Evolutionary conservation across 1,140 invertebrate genomes (phyloP).

Genomic region (Metaphire vulgaris): DNA sequence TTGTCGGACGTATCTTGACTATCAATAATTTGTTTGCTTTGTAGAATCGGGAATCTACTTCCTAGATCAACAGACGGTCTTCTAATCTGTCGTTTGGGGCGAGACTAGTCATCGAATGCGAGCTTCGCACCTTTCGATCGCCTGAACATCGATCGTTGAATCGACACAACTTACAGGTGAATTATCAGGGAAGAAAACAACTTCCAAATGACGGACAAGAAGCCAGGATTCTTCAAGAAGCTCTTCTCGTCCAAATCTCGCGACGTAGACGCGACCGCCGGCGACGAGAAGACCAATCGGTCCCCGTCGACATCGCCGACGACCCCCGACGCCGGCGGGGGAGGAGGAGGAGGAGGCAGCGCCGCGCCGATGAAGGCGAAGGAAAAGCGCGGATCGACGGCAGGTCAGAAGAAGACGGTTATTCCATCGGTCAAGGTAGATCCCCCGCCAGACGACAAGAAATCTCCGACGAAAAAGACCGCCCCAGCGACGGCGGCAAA

Average conservation of each 20-base stretch:
- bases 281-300: background rate
- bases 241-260: background rate
- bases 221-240: background rate
- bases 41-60: too few relatives aligned
- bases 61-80: too few relatives aligned
- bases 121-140: too few relatives aligned
- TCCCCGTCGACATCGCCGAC: background rate
- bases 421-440: slow-evolving; percentile 1
- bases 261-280: background rate
- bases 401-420: background rate
- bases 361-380: background rate
- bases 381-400: background rate
- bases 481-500: background rate
- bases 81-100: too few relatives aligned
- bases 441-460: background rate
- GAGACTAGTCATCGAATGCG: too few relatives aligned
- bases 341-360: background rate
- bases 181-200: too few relatives aligned
- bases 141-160: too few relatives aligned
- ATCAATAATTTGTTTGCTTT: too few relatives aligned
- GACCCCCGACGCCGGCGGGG: too few relatives aligned
- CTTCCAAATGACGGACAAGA: too few relatives aligned
- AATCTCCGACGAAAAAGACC: background rate
- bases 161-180: too few relatives aligned
- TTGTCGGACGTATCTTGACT: too few relatives aligned